A percentile compares a stretch with the other conserved stretches of the same genome.
These are phyloP conservation scores for Cosmia pyralina DNA, from an alignment of 2,888 invertebrate species.

Conservation along the genomic window DNA sequence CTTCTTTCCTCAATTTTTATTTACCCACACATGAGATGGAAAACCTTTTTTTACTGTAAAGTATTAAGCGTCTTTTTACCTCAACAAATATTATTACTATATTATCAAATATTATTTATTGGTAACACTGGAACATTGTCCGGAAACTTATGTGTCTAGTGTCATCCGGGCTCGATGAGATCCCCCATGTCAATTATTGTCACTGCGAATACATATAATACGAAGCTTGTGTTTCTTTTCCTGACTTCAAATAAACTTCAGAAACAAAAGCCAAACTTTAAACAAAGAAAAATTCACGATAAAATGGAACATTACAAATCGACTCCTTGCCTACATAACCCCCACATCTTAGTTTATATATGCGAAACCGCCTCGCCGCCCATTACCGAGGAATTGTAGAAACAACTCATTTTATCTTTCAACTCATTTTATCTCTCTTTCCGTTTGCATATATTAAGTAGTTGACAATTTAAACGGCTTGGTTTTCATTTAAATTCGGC, in stretches of 20 bases:
- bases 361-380: slow-evolving; percentile 82
- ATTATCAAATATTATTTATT: too few species aligned
- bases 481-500: slow-evolving; percentile 54
- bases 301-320: background rate
- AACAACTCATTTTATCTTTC: slow-evolving; percentile 85
- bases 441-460: slow-evolving; percentile 85
- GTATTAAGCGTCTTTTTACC: too few species aligned
- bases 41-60: too few species aligned
- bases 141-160: background rate
- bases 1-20: background rate
- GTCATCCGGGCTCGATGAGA: background rate
- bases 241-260: background rate
- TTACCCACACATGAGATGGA: background rate
- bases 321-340: slow-evolving; percentile 69
- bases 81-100: too few species aligned
- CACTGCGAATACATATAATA: background rate
- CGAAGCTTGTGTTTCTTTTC: background rate
- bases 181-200: background rate
- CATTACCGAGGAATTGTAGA: slow-evolving; percentile 83
- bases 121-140: background rate
- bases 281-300: slow-evolving; percentile 1
- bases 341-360: slow-evolving; percentile 83
- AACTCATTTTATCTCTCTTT: too few species aligned
- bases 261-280: background rate
- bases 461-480: slow-evolving; percentile 63